A percentile compares a stretch with the other conserved stretches of the same genome.
phyloP scores from a whole-genome alignment of 2,797 vertebrate genomes.

The Sparus aurata region DNA sequence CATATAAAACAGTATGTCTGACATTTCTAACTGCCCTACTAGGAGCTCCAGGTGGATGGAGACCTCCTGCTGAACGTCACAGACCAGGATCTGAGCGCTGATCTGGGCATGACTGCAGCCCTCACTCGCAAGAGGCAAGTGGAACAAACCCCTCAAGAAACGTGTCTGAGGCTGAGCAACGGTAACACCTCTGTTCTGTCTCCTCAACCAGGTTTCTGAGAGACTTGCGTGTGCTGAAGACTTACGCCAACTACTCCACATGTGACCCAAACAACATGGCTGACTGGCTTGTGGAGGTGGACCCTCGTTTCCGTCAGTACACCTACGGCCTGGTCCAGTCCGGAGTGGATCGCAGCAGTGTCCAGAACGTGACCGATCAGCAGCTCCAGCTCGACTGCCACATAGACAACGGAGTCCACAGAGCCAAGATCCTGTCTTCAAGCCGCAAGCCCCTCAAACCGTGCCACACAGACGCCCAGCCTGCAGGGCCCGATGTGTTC shows the following conservation, averaged over 20 bases:
- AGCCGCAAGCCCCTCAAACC: conserved; percentile 86
- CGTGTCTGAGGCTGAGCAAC: background rate
- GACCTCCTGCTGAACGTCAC: conserved; percentile 94
- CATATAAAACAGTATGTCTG: background rate
- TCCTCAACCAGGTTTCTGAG: conserved; percentile 89
- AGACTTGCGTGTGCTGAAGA: conserved; percentile 95
- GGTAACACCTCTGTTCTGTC: background rate
- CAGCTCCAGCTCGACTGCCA: conserved; percentile 93
- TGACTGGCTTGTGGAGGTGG: conserved; percentile 92
- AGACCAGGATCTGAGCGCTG: conserved; percentile 89
- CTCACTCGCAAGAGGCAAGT: conserved; percentile 92
- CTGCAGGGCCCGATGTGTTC: conserved; percentile 92
- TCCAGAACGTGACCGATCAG: conserved; percentile 92
- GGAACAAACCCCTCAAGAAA: background rate
- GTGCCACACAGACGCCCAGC: conserved; percentile 82
- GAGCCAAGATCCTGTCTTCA: conserved; percentile 89
- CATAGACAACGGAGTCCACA: conserved; percentile 91
- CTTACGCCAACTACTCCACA: conserved; percentile 94
- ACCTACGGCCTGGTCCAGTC: conserved; percentile 94
- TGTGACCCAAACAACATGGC: conserved; percentile 97
- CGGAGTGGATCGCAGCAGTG: conserved; percentile 89
- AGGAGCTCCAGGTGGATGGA: conserved; percentile 97
- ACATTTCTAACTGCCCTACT: background rate
- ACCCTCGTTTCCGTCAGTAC: conserved; percentile 95
- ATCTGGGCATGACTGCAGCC: conserved; percentile 90